Base-by-base conservation (phyloP, 2,888 invertebrate genomes). In the Auanema freiburgensis region DNA sequence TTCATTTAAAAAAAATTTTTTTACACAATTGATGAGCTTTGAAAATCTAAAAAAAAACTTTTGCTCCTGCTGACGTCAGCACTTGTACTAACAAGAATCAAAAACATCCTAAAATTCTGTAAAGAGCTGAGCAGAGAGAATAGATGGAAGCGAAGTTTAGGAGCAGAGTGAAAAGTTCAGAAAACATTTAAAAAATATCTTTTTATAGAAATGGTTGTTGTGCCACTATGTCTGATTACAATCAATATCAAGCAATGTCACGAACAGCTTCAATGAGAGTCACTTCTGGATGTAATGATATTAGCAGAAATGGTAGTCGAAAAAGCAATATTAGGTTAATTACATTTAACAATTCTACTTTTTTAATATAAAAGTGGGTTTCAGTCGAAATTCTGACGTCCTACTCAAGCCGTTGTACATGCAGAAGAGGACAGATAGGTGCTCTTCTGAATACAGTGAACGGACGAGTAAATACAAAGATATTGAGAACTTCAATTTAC, bases 231-330 rank as follows among this genome's bases (percentile, higher is more conserved):
- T 66, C 66, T 33, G 74, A 76, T 43, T 76, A 72, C 57, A 73
- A 69, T 44, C 66, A 65, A 40, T 76, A 74, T 55, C 63, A 67
- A 5, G 71, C 74, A 0, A 76, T 76, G 76, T 71, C 71, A 44
- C 51, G 76, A 41, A 76, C 76, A 6, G 74, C 74, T 0, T 74
- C 74, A 11, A 76, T 76, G 76, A 53, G 76, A 61, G 68, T 74
- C 16, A 71, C 65, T 1, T 69, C 69, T 11, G 67, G 65, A 51
- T 64, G 62, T 11, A 64, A 64, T 52, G 59, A 69, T 33, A 69
- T 66, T 11, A 62, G 59, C 25, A 16, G 68, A 55, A 66, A 69
- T 42, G 69, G 69, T 16, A 67, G 67, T 40, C 66, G 65, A 57
- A 59, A 70, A 60, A 71, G 71, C 65, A 70, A 57, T 43, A 61